Base-by-base conservation (phyloP, 2,888 invertebrate species). In the Andrena camellia region DNA sequence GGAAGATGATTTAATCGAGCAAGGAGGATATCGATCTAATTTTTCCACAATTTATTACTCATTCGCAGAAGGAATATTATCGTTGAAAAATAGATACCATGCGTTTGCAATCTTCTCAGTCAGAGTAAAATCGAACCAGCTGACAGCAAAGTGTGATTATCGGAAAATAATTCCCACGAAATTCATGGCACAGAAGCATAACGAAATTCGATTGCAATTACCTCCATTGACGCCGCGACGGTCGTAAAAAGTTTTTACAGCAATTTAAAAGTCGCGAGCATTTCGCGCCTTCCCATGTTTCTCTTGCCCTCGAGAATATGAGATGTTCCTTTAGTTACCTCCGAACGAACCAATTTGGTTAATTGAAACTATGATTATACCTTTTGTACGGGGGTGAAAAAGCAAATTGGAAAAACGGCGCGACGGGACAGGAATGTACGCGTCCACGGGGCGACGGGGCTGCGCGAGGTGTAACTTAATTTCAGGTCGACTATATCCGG, bases 311-410 rank as follows among this genome's bases (percentile, higher is more conserved):
- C 59, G 23, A 48, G 62, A 69, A 54, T 59, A 66, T 54, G 59
- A 29, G 26, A 17, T 17, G 20, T 10, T 8, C 23, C 31, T 48
- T n/a, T 50, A 66, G 77, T 60, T 64, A 66, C n/a, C 64, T 20
- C 23, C 60, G 70, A 66, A 52, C 68, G 50, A 77, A 64, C 70
- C 78, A 66, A 64, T 78, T 66, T 71, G 69, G 42, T 63, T 81
- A 72, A 81, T 72, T 78, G 72, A 63, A 78, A 68, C 67, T 54
- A 78, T 67, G 79, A 78, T 78, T 57, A 48, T 63, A 54, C 20
- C 33, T 33, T 57, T 50, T 54, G 42, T 29, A 8, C 52, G 29
- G 6, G 50, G 42, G 5, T 5, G 71, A 67, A 31, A 31, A 66
- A 48, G 66, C 54, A 48, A 78, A 71, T 81, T 78, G 72, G 10